Base-by-base conservation (phyloP, 2,113 vertebrate genomes). In the Limanda limanda region DNA sequence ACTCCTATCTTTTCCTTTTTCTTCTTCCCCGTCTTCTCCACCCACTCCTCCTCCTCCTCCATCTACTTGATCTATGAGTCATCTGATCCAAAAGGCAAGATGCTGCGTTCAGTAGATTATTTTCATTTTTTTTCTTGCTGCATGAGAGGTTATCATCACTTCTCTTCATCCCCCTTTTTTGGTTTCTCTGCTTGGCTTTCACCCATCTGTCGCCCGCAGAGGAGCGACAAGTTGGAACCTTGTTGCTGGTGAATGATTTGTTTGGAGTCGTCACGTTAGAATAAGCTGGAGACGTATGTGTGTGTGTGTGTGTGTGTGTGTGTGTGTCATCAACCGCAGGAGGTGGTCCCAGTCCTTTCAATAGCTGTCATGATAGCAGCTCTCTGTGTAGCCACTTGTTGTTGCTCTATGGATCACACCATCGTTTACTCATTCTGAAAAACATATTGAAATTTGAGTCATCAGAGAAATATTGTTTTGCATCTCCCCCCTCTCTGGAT, bases 21-120 rank as follows among this genome's bases (percentile, higher is more conserved):
- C 68, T 45, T 68, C 71, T 55, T 51, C 23, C 71, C n/a, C 79
- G 48, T 88, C 74, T 70, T 65, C 61, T 71, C 77, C 81, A 37
- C 84, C 66, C 57, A 76, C 80, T 68, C 70, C 79, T 84, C 72
- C 79, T 84, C 72, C 74, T 70, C 81, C 79, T 74, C 54, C 72
- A 31, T 71, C 71, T 31, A 61, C 74, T 68, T 56, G n/a, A 71
- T 83, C 82, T 88, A 48, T 88, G 86, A 92, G 82, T 89, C 89
- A 91, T 90, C 70, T 88, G 68, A 87, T 82, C 81, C 73, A 48
- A 86, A 85, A 87, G 87, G 84, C 86, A 86, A 42, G 78, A 83
- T 82, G 81, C 63, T 61, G 57, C 82, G 21, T 87, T 80, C 78
- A 60, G 71, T 62, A 70, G 77, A 86, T 85, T 88, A 79, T 86